Conservation (phyloP, 2,113 vertebrate species). For the Aythya baeri region DNA sequence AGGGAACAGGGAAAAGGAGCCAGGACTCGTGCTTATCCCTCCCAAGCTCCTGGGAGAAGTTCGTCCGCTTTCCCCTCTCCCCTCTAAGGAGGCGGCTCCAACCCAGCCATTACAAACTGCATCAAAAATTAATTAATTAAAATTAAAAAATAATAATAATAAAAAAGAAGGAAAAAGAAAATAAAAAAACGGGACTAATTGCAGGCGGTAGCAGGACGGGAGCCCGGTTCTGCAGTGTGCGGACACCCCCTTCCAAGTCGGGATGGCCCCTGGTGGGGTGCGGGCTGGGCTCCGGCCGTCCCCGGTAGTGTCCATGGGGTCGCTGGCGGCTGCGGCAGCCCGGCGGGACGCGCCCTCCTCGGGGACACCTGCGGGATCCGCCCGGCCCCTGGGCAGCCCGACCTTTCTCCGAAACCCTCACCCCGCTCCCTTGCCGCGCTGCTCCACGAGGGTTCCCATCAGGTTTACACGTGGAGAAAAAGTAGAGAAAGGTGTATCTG, state of each 20-base stretch:
- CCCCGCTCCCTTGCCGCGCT: accelerated
- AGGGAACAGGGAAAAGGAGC: background rate
- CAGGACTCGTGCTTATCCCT: background rate
- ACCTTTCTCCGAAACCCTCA: accelerated
- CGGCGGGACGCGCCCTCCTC: accelerated
- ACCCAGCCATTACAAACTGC: background rate
- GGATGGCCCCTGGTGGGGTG: too few relatives aligned
- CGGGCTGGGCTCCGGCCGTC: background rate
- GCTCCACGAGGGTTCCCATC: background rate
- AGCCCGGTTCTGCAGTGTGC: background rate
- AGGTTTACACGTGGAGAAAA: background rate
- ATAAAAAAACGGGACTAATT: background rate
- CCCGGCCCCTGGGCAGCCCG: background rate
- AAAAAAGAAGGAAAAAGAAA: background rate
- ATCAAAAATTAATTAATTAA: background rate
- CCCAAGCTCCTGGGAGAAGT: background rate
- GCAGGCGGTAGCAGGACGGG: background rate
- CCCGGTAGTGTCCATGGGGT: background rate
- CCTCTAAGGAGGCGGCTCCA: background rate
- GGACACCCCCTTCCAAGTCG: background rate
- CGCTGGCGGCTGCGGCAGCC: too few relatives aligned
- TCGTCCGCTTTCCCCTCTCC: background rate
- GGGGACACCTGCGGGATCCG: background rate
- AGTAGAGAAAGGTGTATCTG: background rate
- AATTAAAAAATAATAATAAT: background rate